Evolutionary conservation across 2,113 vertebrate species (phyloP).

Genomic region (Hylia prasina): DNA sequence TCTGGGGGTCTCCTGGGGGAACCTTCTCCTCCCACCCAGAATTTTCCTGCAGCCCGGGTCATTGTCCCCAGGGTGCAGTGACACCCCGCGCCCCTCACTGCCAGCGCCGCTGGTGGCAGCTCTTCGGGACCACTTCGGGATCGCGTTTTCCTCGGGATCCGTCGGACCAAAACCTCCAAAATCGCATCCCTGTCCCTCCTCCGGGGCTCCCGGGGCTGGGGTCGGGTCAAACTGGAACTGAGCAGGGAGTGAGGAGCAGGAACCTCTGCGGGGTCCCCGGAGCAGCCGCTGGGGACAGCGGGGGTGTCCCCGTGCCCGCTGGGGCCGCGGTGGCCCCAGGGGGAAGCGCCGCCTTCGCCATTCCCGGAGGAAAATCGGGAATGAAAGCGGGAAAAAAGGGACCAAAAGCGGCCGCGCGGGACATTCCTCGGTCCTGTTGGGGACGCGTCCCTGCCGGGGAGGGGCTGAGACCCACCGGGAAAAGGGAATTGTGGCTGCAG

Average conservation of each 20-base stretch:
- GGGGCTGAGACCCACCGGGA: not conserved
- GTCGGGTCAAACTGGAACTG: slow-evolving; percentile 24
- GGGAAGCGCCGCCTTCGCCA: not conserved
- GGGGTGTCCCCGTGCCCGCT: rapidly evolving
- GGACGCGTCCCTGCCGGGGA: not conserved
- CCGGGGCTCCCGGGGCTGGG: not conserved
- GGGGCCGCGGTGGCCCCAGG: not conserved
- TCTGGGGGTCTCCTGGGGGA: not conserved
- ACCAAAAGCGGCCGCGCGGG: not conserved
- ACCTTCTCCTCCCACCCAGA: not conserved
- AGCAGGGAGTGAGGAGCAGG: not conserved
- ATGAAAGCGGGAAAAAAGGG: too few relatives aligned
- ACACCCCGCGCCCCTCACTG: not conserved
- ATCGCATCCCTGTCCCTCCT: not conserved
- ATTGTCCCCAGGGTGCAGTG: not conserved
- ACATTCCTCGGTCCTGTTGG: not conserved
- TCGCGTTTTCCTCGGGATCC: too few relatives aligned
- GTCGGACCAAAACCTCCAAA: not conserved
- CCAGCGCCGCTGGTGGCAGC: rapidly evolving
- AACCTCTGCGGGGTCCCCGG: rapidly evolving
- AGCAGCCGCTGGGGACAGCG: rapidly evolving
- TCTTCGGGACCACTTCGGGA: not conserved
- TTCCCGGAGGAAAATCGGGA: not conserved
- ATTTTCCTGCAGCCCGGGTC: not conserved
- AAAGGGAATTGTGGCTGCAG: not conserved